These are phyloP conservation scores for Drosophila ogumai DNA, from an alignment of 1,140 invertebrate species.

Conservation along the genomic window DNA sequence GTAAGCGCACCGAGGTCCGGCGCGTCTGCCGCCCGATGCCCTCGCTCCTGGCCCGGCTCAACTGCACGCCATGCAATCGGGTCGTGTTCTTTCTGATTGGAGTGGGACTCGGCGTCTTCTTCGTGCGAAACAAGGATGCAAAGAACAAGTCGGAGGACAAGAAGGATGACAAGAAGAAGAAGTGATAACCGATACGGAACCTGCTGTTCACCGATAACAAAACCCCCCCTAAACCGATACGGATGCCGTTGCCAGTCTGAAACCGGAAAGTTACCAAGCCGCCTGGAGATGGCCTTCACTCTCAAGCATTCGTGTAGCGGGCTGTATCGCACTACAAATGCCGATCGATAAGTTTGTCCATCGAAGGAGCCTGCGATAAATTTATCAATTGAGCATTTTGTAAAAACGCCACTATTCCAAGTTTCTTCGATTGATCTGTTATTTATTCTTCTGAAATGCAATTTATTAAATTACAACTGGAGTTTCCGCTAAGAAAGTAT, in stretches of 20 bases:
- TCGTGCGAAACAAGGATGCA: slow-evolving; percentile 28
- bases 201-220: not conserved
- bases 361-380: slow-evolving; percentile 23
- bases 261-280: not conserved
- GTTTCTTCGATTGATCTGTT: slow-evolving; percentile 25
- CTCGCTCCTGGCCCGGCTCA: slow-evolving; percentile 60
- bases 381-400: slow-evolving; percentile 33
- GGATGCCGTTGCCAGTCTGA: not conserved
- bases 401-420: not conserved
- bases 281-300: not conserved
- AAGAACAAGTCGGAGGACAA: slow-evolving; percentile 10
- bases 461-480: not conserved
- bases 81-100: slow-evolving; percentile 60
- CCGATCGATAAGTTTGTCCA: slow-evolving; percentile 15
- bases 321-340: not conserved
- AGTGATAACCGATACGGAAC: not conserved
- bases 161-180: slow-evolving; percentile 20
- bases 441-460: not conserved
- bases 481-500: not conserved
- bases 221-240: not conserved
- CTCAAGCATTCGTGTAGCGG: not conserved
- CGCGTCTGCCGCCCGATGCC: slow-evolving; percentile 41
- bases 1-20: slow-evolving; percentile 45
- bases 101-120: slow-evolving; percentile 43
- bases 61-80: slow-evolving; percentile 61